Evolutionary conservation across 2,888 invertebrate species (phyloP).

Genomic region (Coelogynopora nodosa): DNA sequence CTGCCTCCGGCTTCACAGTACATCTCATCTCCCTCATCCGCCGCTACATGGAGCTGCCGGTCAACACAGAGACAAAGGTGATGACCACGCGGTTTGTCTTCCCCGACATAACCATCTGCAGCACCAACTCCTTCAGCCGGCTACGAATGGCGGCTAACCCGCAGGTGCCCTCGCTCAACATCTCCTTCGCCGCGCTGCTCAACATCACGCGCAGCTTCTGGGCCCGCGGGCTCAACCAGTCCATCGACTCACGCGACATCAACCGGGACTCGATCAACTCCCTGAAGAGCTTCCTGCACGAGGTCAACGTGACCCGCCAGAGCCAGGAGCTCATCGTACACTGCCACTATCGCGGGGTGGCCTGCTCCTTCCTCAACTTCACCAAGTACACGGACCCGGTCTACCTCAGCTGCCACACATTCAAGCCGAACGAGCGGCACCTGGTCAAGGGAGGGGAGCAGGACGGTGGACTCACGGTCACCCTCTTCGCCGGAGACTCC

Average conservation of each 20-base stretch:
- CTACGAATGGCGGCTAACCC: constrained; percentile 2
- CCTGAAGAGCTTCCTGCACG: constrained; percentile 30
- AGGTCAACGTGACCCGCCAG: constrained; percentile 38
- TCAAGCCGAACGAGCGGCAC: constrained; percentile 27
- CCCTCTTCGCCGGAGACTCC: constrained; percentile 30
- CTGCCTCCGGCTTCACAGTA: constrained; percentile 35
- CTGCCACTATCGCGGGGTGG: constrained; percentile 1
- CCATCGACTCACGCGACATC: constrained; percentile 9
- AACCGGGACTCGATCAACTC: constrained; percentile 33
- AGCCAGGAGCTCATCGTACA: constrained; percentile 34
- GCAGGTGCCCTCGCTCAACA: neutral
- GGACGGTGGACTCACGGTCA: constrained; percentile 34
- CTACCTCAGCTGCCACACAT: constrained; percentile 38
- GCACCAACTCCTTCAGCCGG: constrained; percentile 9
- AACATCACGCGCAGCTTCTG: neutral
- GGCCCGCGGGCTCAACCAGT: neutral
- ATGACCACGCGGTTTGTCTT: constrained; percentile 21
- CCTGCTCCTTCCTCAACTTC: constrained; percentile 35
- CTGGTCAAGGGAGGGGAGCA: constrained; percentile 33
- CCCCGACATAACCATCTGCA: constrained; percentile 36
- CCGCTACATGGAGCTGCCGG: constrained; percentile 27
- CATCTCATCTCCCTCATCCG: constrained; percentile 29
- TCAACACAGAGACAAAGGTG: constrained; percentile 32
- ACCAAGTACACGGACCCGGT: constrained; percentile 37
- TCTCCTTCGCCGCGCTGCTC: neutral